Conservation (phyloP, 2,113 vertebrate species). For the Calidris pugnax region DNA sequence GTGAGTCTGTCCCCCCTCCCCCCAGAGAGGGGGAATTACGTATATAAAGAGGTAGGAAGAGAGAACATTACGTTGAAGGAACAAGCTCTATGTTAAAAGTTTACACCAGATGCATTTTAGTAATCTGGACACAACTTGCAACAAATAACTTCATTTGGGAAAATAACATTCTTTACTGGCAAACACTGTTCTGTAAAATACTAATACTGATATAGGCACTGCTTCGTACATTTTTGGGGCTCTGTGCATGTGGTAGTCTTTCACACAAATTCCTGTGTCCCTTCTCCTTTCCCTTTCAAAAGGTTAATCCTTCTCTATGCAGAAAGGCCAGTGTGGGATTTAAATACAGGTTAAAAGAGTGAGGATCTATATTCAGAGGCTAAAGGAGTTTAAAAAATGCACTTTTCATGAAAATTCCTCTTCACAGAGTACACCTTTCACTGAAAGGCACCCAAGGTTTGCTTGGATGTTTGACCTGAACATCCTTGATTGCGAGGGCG, state of each 20-base stretch:
- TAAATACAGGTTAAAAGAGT: not conserved
- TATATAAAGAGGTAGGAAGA: not conserved
- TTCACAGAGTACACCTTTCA: not conserved
- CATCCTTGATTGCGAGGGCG: not conserved
- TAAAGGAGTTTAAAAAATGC: not conserved
- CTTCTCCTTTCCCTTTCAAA: not conserved
- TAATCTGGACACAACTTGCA: not conserved
- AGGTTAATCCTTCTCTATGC: not conserved
- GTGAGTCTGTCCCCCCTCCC: not conserved
- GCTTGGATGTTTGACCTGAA: not conserved
- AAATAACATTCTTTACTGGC: not conserved
- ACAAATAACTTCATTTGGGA: not conserved
- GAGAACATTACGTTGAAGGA: not conserved
- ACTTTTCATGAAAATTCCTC: not conserved
- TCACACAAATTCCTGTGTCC: not conserved
- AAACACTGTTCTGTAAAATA: constrained; percentile 20
- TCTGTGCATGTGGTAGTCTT: not conserved
- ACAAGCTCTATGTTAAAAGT: not conserved
- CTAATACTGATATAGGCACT: constrained; percentile 44
- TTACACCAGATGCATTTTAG: not conserved
- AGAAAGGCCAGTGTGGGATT: not conserved
- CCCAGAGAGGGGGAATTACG: not conserved
- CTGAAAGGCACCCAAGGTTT: not conserved
- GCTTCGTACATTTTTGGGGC: not conserved
- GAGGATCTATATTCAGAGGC: not conserved